Evolutionary conservation across 2,113 vertebrate genomes (phyloP).

Genomic region (Dromas ardeola): DNA sequence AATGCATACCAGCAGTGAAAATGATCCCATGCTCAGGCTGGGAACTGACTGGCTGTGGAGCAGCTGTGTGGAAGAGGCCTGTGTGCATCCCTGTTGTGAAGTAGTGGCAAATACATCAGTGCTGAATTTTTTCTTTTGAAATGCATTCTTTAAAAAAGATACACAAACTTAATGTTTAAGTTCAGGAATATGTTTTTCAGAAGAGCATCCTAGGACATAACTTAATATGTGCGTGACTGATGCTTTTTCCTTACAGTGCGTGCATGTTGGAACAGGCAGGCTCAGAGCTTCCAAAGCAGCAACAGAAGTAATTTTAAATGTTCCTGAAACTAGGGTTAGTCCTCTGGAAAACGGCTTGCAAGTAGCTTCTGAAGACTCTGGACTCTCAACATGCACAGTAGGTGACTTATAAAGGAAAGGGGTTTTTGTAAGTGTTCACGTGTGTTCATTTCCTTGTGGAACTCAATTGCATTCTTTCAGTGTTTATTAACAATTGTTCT

Average conservation of each 20-base stretch:
- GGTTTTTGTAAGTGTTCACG: neutral
- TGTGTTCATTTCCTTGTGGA: neutral
- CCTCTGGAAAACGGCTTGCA: constrained; percentile 89
- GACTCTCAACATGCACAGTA: constrained; percentile 93
- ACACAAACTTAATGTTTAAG: neutral
- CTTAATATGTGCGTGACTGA: neutral
- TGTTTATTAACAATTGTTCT: neutral
- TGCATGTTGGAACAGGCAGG: constrained; percentile 60
- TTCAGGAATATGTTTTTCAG: neutral
- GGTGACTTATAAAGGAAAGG: constrained; percentile 9
- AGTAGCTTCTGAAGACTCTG: constrained; percentile 94
- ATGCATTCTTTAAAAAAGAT: neutral
- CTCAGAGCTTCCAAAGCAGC: constrained; percentile 78
- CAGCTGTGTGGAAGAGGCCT: neutral
- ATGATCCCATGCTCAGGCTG: neutral
- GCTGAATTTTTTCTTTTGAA: neutral
- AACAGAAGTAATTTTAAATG: constrained; percentile 85
- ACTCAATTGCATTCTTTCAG: neutral
- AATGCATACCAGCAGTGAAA: neutral
- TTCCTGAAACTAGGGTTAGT: constrained; percentile 93
- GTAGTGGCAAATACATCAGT: neutral
- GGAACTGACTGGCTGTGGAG: neutral
- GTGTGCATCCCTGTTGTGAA: neutral
- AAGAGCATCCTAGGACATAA: neutral
- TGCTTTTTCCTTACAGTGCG: neutral